Percentiles rank a stretch among this genome's conserved stretches.
These are phyloP conservation scores for Julus scandinavius DNA, from an alignment of 2,888 invertebrate genomes.

Conservation along the genomic window DNA sequence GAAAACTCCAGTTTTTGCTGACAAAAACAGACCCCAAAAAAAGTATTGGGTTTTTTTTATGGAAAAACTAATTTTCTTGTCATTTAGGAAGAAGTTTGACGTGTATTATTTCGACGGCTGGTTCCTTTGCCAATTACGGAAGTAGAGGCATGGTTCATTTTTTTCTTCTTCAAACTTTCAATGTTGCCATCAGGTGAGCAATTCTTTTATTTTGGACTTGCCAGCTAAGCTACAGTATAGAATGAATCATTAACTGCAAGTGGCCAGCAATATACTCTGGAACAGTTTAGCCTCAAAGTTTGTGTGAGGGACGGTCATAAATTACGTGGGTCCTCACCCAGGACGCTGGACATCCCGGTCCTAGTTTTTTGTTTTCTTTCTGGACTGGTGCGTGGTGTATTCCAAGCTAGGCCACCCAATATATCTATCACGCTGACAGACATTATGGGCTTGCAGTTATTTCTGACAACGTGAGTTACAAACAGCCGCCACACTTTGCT, in stretches of 20 bases:
- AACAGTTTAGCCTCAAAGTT: too few relatives aligned
- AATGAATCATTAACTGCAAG: background rate
- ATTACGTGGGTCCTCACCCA: background rate
- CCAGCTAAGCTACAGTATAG: background rate
- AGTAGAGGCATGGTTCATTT: background rate
- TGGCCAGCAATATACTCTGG: background rate
- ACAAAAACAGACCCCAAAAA: too few relatives aligned
- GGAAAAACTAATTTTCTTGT: slow-evolving; percentile 7
- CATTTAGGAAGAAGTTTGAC: background rate
- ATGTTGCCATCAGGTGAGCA: background rate
- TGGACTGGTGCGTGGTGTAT: background rate
- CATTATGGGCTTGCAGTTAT: slow-evolving; percentile 22
- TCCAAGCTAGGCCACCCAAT: background rate
- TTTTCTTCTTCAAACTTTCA: background rate
- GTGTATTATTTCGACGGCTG: background rate
- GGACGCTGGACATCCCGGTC: background rate
- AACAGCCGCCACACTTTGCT: slow-evolving; percentile 2
- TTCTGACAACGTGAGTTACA: slow-evolving; percentile 45
- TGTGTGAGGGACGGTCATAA: background rate
- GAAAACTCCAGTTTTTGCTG: too few relatives aligned
- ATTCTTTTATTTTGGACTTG: background rate
- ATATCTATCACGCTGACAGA: slow-evolving; percentile 43
- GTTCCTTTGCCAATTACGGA: background rate
- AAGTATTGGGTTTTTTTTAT: background rate
- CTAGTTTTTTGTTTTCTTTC: background rate